Percentiles rank a stretch among this genome's conserved stretches.
These are phyloP conservation scores for Mallotus villosus DNA, from an alignment of 2,797 vertebrate species.

Conservation along the genomic window DNA sequence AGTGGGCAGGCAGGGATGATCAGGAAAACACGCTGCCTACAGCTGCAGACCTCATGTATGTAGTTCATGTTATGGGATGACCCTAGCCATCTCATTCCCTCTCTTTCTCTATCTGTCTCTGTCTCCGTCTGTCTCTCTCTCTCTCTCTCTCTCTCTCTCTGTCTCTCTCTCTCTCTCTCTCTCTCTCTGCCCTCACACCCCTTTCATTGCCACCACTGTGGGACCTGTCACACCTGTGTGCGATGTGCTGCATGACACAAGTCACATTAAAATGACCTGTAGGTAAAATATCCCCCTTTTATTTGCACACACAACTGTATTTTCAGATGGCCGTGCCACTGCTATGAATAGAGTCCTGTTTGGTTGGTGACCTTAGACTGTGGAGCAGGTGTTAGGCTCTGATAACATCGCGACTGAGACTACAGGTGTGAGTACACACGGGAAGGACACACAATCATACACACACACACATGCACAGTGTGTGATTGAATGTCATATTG, in stretches of 20 bases:
- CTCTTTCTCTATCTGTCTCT: neutral
- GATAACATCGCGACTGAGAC: conserved; percentile 8
- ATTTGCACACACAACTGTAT: conserved; percentile 25
- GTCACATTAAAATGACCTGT: conserved; percentile 59
- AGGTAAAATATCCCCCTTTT: conserved; percentile 42
- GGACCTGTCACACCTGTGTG: conserved; percentile 63
- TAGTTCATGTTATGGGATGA: neutral
- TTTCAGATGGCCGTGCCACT: neutral
- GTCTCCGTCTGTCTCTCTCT: neutral
- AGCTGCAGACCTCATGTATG: neutral
- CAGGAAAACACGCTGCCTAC: conserved; percentile 3
- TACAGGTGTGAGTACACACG: conserved; percentile 18
- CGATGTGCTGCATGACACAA: conserved; percentile 52
- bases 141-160: neutral
- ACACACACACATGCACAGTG: conserved; percentile 8
- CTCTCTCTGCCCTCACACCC: neutral
- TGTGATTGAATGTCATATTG: conserved; percentile 45
- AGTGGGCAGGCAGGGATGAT: neutral
- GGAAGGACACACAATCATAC: conserved; percentile 18
- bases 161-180: neutral
- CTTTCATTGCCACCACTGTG: conserved; percentile 43
- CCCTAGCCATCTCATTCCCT: neutral
- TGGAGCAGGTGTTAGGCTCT: conserved; percentile 17
- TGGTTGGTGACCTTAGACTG: conserved; percentile 6
- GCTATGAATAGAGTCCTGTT: conserved; percentile 14